These are phyloP conservation scores for Drosophila percnosoma DNA, from an alignment of 2,888 invertebrate species.

Conservation along the genomic window DNA sequence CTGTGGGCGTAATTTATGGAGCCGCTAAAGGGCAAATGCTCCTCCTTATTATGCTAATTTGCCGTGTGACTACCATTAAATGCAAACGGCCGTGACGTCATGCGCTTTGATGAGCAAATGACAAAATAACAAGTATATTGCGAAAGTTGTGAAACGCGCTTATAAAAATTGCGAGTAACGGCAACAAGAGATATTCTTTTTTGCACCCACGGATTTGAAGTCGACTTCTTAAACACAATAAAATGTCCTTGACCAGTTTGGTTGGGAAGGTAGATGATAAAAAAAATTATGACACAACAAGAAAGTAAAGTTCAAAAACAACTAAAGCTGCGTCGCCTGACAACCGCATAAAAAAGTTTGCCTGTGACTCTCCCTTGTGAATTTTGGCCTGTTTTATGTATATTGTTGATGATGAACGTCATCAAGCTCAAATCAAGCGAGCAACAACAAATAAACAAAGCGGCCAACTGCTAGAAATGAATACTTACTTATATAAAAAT, in stretches of 20 bases:
- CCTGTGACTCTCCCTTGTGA: conserved; percentile 26
- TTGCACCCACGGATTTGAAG: conserved; percentile 15
- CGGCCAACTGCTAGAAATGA: conserved; percentile 54
- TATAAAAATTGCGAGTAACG: conserved; percentile 17
- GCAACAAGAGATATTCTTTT: conserved; percentile 12
- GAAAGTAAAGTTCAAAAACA: conserved; percentile 55
- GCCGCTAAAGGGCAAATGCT: conserved; percentile 33
- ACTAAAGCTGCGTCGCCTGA: conserved; percentile 41
- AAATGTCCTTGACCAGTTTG: conserved; percentile 22
- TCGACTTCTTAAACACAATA: conserved; percentile 2
- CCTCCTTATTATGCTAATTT: conserved; percentile 64
- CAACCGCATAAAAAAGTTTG: conserved; percentile 57
- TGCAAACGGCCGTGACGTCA: conserved; percentile 53
- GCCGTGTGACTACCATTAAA: conserved; percentile 33
- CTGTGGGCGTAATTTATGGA: conserved; percentile 69
- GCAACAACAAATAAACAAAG: conserved; percentile 62
- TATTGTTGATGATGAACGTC: conserved; percentile 51
- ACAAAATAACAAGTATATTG: conserved; percentile 42
- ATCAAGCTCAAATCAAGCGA: conserved; percentile 70
- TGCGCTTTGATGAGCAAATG: conserved; percentile 45
- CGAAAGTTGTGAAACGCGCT: conserved; percentile 50
- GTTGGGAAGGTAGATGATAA: conserved; percentile 10
- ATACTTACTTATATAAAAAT: conserved; percentile 56
- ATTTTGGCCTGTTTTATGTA: conserved; percentile 16
- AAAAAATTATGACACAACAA: conserved; percentile 56